phyloP scores from a whole-genome alignment of 2,113 vertebrate species.

The Tupaia chinensis region DNA sequence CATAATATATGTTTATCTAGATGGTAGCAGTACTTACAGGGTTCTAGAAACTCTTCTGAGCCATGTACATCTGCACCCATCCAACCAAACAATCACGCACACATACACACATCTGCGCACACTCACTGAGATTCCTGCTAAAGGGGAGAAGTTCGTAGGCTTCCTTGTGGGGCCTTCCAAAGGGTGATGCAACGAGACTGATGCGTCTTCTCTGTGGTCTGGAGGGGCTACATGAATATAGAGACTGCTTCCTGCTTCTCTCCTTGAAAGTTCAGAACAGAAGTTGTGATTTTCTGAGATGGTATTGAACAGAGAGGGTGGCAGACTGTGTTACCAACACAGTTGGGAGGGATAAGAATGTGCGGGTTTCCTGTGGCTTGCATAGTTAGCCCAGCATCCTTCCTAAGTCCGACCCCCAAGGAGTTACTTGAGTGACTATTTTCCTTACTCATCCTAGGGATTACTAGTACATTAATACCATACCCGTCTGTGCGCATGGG shows the following conservation, averaged over 20 bases:
- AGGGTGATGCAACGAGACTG: not conserved
- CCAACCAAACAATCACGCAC: not conserved
- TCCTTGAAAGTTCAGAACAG: not conserved
- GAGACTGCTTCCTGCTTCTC: not conserved
- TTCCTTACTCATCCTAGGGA: not conserved
- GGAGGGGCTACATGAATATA: not conserved
- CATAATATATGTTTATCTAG: not conserved
- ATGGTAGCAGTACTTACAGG: not conserved
- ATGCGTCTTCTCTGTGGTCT: accelerated
- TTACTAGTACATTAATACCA: not conserved
- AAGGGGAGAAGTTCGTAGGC: not conserved
- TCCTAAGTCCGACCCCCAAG: not conserved
- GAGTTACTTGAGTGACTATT: not conserved
- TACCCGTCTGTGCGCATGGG: not conserved
- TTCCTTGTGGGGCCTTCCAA: not conserved
- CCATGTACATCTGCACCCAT: not conserved
- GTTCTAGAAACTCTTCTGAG: not conserved
- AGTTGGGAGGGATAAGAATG: no score
- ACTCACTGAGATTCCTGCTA: not conserved
- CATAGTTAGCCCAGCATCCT: not conserved
- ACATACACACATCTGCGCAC: no score
- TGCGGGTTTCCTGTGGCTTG: not conserved
- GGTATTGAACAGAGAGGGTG: not conserved
- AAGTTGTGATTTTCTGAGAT: not conserved
- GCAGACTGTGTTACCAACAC: not conserved